Percentiles rank a stretch among this genome's conserved stretches.
These are phyloP conservation scores for Scolopax rusticola DNA, from an alignment of 2,797 vertebrate genomes.

Conservation along the genomic window DNA sequence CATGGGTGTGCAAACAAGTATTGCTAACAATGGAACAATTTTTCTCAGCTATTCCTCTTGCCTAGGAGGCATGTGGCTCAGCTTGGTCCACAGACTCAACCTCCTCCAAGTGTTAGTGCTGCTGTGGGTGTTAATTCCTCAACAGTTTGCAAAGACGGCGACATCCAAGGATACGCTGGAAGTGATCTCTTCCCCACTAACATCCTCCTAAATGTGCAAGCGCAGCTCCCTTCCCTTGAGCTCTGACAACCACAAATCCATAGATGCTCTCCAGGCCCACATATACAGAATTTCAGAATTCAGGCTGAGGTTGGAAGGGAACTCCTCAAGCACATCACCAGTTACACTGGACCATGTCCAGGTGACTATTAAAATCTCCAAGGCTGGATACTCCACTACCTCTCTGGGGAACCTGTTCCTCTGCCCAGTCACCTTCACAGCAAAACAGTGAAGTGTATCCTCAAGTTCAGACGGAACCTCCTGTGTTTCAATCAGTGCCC, in stretches of 20 bases:
- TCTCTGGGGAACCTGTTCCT: not conserved
- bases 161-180: not conserved
- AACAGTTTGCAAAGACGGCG: not conserved
- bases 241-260: not conserved
- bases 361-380: not conserved
- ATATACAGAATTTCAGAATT: not conserved
- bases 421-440: not conserved
- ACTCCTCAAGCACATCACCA: not conserved
- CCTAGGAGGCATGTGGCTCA: not conserved
- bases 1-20: slow-evolving; percentile 18
- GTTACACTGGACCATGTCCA: not conserved
- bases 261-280: not conserved
- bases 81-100: not conserved
- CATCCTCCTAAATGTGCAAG: not conserved
- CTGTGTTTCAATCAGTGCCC: not conserved
- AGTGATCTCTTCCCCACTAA: not conserved
- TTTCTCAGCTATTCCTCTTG: slow-evolving; percentile 46
- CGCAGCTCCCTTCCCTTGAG: not conserved
- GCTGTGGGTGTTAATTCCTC: not conserved
- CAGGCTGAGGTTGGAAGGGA: not conserved
- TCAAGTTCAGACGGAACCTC: not conserved
- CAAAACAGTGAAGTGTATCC: not conserved
- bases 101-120: not conserved
- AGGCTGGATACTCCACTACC: not conserved
- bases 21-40: not conserved